Conservation (phyloP, 37 sponge, comb jelly and placozoan genomes). For the Lycopodina hypogea region DNA sequence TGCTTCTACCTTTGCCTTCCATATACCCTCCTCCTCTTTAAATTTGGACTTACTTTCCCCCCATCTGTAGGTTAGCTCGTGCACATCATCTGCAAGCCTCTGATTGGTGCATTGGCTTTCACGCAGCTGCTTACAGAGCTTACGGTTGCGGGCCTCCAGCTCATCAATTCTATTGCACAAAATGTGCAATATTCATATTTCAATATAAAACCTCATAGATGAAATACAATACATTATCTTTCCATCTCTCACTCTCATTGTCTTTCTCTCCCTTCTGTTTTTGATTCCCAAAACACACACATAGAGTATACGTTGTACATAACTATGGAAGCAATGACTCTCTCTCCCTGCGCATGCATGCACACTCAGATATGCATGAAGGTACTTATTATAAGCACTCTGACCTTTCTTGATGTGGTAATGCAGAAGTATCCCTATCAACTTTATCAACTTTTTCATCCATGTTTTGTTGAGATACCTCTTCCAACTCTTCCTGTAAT, state of each 20-base stretch:
- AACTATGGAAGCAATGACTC: too few relatives aligned
- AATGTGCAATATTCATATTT: not conserved
- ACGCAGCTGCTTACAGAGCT: slow-evolving; percentile 48
- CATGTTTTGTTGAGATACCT: too few relatives aligned
- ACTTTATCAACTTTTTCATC: too few relatives aligned
- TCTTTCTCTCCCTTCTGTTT: not conserved
- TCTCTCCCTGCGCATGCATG: too few relatives aligned
- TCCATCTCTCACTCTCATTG: not conserved
- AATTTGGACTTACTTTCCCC: slow-evolving; percentile 19
- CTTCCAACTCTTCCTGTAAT: slow-evolving; percentile 28
- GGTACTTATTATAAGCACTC: too few relatives aligned
- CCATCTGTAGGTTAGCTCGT: slow-evolving; percentile 35
- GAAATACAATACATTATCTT: not conserved
- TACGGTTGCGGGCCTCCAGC: slow-evolving; percentile 34
- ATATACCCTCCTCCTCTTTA: slow-evolving; percentile 31
- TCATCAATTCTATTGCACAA: slow-evolving; percentile 25
- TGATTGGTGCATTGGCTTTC: slow-evolving; percentile 24
- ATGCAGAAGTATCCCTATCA: too few relatives aligned
- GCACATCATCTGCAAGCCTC: slow-evolving; percentile 44
- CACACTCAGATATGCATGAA: too few relatives aligned
- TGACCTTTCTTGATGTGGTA: too few relatives aligned
- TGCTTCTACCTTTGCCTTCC: slow-evolving; percentile 19
- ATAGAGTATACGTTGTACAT: too few relatives aligned
- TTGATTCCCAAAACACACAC: too few relatives aligned
- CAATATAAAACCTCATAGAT: not conserved